Evolutionary conservation across 2,888 invertebrate species (phyloP), one percentile per base, ranked within the genome.

Genomic region (Trichogramma dendrolimi): DNA sequence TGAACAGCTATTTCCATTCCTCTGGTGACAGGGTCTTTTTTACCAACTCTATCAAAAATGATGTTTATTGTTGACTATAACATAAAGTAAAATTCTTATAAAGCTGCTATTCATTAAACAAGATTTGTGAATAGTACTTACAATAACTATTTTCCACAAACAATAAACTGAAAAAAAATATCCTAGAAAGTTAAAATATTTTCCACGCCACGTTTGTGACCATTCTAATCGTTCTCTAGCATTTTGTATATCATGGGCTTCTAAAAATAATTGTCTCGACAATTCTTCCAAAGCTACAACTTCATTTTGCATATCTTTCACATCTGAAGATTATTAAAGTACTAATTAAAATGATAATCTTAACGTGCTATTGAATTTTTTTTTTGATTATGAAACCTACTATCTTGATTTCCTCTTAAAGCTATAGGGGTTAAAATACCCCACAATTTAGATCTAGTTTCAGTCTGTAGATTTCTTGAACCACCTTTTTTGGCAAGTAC

Each of bases 81-180:
- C 38, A 56, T 49, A 8, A 59, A 66, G 58, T 14, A 58, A 46
- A 43, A 54, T 40, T 39, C n/a, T 46, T 43, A 11, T 50, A 50
- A 4, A 5, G 46, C 8, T 43, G 50, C 44, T 50, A 38, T 54
- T 52, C 8, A 7, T 39, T 7, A 53, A n/a, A 47, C 40, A 44
- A 52, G 41, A n/a, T 39, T n/a, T 7, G 43, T 53, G 47, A 14
- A n/a, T 44, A 11, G 44, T 66, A 84, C 91, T 87, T 80, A 96
- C 96, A 80, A 99, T 98, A 79, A 98, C 94, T 77, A 99, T 99
- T 83, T 99, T 99, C 94, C 97, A 98, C 64, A 94, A 84, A 79
- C 99, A 99, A 75, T 99, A 99, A 1, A 96, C 81, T 3, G 97
- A 98, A 82, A 99, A 99, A 80, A 99, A 97, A 75, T 99, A 96